Percentiles rank a stretch among this genome's conserved stretches.
Conservation (phyloP, 2,113 vertebrate species). For the Chaetops frenatus region DNA sequence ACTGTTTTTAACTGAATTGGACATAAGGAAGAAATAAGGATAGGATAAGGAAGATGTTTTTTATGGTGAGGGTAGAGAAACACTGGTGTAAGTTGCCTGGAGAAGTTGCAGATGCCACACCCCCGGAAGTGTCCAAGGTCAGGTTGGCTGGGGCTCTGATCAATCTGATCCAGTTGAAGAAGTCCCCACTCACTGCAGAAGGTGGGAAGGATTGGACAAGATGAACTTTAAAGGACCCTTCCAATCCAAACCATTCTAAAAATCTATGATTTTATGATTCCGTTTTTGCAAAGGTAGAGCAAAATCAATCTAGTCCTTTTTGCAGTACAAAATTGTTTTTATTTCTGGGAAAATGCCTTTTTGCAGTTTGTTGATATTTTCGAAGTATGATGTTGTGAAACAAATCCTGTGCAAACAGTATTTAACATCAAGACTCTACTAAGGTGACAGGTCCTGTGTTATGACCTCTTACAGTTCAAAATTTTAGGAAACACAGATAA, state of each 20-base stretch:
- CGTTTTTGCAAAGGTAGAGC: neutral
- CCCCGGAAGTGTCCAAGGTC: neutral
- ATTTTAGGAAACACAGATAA: neutral
- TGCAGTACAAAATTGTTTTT: neutral
- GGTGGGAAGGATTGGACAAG: neutral
- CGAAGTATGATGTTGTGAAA: neutral
- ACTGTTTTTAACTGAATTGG: neutral
- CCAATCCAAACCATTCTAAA: neutral
- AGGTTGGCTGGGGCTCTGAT: neutral
- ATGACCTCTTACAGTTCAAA: neutral
- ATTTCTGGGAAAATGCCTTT: neutral
- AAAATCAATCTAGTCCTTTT: neutral
- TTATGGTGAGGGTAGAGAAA: neutral
- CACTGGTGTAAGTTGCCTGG: neutral
- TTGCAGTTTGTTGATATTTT: neutral
- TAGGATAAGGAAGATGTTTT: neutral
- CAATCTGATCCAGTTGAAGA: neutral
- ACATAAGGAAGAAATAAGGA: neutral
- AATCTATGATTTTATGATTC: neutral
- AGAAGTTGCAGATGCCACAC: accelerated
- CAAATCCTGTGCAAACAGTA: neutral
- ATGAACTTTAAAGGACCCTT: neutral
- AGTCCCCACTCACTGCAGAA: neutral
- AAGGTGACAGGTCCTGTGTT: neutral
- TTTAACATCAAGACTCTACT: neutral